These are phyloP conservation scores for Aleiodes leptofemur DNA, from an alignment of 2,888 invertebrate genomes.

Conservation along the genomic window DNA sequence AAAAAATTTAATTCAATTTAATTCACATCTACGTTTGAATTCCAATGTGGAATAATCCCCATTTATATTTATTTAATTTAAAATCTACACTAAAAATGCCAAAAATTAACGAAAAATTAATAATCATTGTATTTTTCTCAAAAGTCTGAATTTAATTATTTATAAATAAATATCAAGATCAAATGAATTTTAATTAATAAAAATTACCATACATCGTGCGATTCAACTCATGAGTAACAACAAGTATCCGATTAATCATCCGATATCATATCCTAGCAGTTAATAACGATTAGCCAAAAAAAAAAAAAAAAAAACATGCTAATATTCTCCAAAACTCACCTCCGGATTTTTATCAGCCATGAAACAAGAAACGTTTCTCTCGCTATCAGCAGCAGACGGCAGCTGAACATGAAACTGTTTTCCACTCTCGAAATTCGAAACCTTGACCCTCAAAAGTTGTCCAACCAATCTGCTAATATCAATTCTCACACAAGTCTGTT, in stretches of 20 bases:
- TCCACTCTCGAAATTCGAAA: constrained; percentile 74
- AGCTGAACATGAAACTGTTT: constrained; percentile 75
- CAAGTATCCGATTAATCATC: background rate
- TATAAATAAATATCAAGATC: background rate
- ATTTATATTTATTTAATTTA: too few species aligned
- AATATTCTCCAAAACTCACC: constrained; percentile 59
- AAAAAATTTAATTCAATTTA: too few species aligned
- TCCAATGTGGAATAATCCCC: too few species aligned
- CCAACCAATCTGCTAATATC: constrained; percentile 74
- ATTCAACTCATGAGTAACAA: constrained; percentile 50
- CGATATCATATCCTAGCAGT: constrained; percentile 14
- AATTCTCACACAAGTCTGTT: constrained; percentile 51
- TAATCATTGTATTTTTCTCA: too few species aligned
- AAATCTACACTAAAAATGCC: too few species aligned
- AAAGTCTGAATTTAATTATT: constrained; percentile 16
- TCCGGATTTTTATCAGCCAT: constrained; percentile 64
- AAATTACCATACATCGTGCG: constrained; percentile 68
- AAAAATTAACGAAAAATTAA: too few species aligned
- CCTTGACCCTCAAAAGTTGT: constrained; percentile 74
- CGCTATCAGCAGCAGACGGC: constrained; percentile 68
- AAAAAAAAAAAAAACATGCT: constrained; percentile 22
- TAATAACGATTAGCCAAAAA: constrained; percentile 36
- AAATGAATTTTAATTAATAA: constrained; percentile 34
- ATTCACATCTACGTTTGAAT: too few species aligned
- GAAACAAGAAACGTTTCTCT: constrained; percentile 62